phyloP scores from a whole-genome alignment of 2,797 vertebrate genomes.

The Darevskia nairensis region DNA sequence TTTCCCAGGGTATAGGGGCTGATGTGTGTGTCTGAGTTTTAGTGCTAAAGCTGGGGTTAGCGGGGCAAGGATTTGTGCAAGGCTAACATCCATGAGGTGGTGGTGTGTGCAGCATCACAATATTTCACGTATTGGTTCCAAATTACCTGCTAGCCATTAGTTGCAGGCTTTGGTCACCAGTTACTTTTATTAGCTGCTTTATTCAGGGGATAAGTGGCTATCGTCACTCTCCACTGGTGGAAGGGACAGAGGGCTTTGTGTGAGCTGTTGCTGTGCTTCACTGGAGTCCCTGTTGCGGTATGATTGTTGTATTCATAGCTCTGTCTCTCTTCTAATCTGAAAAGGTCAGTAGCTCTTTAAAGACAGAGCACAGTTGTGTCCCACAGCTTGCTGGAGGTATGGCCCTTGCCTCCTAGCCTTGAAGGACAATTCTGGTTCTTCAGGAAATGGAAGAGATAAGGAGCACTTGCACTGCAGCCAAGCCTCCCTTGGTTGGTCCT shows the following conservation, averaged over 20 bases:
- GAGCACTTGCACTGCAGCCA: background rate
- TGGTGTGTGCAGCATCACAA: too few relatives aligned
- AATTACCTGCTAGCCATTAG: background rate
- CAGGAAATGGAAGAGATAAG: background rate
- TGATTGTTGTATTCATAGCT: background rate
- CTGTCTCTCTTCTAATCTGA: background rate
- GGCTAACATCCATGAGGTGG: background rate
- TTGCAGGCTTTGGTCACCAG: background rate
- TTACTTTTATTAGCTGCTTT: background rate
- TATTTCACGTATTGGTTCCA: background rate
- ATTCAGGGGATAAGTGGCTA: background rate
- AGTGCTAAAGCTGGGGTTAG: background rate
- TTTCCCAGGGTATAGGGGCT: background rate
- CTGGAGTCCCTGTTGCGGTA: background rate
- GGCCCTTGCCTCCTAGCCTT: background rate
- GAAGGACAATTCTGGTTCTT: background rate
- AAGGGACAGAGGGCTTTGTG: background rate
- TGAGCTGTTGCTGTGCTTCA: background rate
- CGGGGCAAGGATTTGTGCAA: background rate
- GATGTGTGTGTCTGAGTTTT: background rate
- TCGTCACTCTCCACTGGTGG: background rate
- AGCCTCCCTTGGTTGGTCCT: background rate
- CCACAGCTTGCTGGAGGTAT: background rate
- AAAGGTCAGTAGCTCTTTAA: background rate
- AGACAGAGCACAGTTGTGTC: background rate